phyloP scores from a whole-genome alignment of 2,888 invertebrate species.

The Andrena haemorrhoa region DNA sequence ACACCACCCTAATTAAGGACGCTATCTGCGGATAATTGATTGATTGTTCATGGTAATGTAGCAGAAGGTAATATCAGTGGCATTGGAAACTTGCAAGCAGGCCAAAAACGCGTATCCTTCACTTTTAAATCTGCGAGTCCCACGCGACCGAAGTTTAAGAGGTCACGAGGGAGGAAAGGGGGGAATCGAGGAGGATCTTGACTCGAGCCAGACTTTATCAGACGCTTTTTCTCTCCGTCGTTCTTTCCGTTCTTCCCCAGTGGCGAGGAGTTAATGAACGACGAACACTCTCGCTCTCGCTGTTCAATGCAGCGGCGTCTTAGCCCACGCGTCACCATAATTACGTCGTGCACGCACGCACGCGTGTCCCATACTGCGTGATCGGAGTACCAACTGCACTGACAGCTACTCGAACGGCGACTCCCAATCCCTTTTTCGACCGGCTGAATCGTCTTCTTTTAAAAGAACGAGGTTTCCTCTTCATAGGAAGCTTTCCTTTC shows the following conservation, averaged over 20 bases:
- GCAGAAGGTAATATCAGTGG: not conserved
- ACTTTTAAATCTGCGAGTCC: slow-evolving; percentile 66
- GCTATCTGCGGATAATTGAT: not conserved
- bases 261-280: slow-evolving; percentile 78
- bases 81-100: slow-evolving; percentile 40
- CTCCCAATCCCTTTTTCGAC: slow-evolving; percentile 18
- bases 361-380: slow-evolving; percentile 80
- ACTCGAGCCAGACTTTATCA: slow-evolving; percentile 58
- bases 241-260: slow-evolving; percentile 43
- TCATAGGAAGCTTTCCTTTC: too few relatives aligned
- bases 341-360: slow-evolving; percentile 79
- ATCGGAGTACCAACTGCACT: slow-evolving; percentile 71
- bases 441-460: not conserved
- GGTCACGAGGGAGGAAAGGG: slow-evolving; percentile 26
- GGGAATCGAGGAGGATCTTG: slow-evolving; percentile 43
- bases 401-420: slow-evolving; percentile 13
- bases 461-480: not conserved
- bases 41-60: not conserved
- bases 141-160: slow-evolving; percentile 68
- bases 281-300: slow-evolving; percentile 71
- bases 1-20: too few relatives aligned
- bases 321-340: slow-evolving; percentile 82
- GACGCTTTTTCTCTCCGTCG: slow-evolving; percentile 51
- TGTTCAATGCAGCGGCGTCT: slow-evolving; percentile 79
- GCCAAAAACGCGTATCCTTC: slow-evolving; percentile 45